Conservation (phyloP, 2,888 invertebrate species). For the Campaea margaritaria region DNA sequence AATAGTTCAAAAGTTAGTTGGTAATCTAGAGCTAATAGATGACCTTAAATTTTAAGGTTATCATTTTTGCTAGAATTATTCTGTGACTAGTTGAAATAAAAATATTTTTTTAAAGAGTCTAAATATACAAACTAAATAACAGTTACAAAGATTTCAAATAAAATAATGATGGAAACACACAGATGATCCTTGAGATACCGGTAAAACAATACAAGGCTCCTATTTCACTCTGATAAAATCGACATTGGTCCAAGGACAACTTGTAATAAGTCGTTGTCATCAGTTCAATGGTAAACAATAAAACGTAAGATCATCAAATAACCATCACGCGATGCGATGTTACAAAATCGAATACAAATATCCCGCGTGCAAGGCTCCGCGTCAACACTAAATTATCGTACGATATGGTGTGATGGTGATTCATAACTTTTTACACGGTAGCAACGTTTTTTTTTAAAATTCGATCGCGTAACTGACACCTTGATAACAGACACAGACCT, state of each 20-base stretch:
- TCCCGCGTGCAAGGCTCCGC: slow-evolving; percentile 28
- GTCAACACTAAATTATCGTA: slow-evolving; percentile 46
- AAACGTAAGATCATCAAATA: slow-evolving; percentile 30
- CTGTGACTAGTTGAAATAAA: too few species aligned
- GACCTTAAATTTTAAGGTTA: neutral
- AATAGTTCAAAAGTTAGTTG: slow-evolving; percentile 11
- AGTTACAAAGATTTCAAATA: neutral
- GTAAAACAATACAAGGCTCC: neutral
- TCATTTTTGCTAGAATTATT: too few species aligned
- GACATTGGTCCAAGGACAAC: slow-evolving; percentile 21
- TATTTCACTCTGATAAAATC: slow-evolving; percentile 1
- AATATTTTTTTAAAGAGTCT: too few species aligned
- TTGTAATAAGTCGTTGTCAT: slow-evolving; percentile 14
- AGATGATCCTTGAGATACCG: neutral
- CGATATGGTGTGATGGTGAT: slow-evolving; percentile 34
- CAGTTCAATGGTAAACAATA: slow-evolving; percentile 25
- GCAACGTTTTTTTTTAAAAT: slow-evolving; percentile 1
- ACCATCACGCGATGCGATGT: slow-evolving; percentile 33
- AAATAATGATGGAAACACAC: neutral
- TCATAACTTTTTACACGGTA: slow-evolving; percentile 5
- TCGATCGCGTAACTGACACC: slow-evolving; percentile 6
- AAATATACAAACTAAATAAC: too few species aligned
- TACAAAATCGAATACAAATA: slow-evolving; percentile 32
- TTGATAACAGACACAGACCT: neutral
- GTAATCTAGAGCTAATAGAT: neutral